Conservation (phyloP, 1,140 invertebrate genomes). For the Drosophila arawakana region DNA sequence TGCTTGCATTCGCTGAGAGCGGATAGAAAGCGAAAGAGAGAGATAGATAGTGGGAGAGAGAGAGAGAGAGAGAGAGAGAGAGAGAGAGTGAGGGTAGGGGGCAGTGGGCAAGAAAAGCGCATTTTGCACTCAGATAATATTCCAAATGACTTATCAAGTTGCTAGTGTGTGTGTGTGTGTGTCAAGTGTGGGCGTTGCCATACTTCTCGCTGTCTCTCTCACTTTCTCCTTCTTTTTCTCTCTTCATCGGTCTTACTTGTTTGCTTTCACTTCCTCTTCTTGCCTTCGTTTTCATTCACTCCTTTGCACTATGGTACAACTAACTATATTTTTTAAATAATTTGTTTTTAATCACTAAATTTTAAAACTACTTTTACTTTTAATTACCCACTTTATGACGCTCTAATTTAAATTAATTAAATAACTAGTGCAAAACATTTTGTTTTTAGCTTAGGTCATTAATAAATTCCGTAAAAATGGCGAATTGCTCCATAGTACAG, state of each 20-base stretch:
- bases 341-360: too few species aligned
- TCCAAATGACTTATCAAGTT: slow-evolving; percentile 56
- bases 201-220: not conserved
- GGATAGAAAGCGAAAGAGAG: not conserved
- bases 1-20: not conserved
- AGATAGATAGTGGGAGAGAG: not conserved
- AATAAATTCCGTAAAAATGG: too few species aligned
- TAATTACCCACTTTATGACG: too few species aligned
- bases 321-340: too few species aligned
- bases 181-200: slow-evolving; percentile 15
- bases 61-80: not conserved
- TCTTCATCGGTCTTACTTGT: too few species aligned
- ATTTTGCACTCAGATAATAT: slow-evolving; percentile 35
- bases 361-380: too few species aligned
- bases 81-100: not conserved
- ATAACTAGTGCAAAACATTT: too few species aligned
- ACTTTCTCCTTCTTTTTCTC: too few species aligned
- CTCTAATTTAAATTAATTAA: too few species aligned
- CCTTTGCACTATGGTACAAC: not conserved
- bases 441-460: too few species aligned
- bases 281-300: slow-evolving; percentile 1
- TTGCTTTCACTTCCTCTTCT: too few species aligned
- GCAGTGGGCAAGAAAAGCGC: slow-evolving; percentile 17
- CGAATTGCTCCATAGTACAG: too few species aligned
- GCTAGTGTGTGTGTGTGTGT: slow-evolving; percentile 25